These are phyloP conservation scores for Drosophila sulfurigaster DNA, from an alignment of 1,140 invertebrate genomes.

Conservation along the genomic window DNA sequence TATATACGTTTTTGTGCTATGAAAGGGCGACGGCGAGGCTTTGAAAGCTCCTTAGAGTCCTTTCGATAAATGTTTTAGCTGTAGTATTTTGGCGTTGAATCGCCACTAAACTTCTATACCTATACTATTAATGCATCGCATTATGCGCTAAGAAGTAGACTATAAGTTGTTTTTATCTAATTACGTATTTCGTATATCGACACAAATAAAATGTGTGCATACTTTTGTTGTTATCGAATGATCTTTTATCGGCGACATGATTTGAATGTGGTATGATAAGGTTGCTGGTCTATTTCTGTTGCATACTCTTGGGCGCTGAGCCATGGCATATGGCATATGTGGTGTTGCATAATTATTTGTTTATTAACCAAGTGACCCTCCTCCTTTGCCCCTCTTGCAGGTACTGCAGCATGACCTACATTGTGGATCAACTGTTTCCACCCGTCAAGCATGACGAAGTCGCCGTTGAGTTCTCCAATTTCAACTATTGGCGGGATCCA, in stretches of 20 bases:
- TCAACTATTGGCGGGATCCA: conserved; percentile 96
- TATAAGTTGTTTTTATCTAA: conserved; percentile 30
- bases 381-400: conserved; percentile 86
- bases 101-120: neutral
- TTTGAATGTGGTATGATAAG: conserved; percentile 43
- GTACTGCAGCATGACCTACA: conserved; percentile 96
- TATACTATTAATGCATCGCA: neutral
- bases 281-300: conserved; percentile 3
- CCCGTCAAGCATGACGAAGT: conserved; percentile 88
- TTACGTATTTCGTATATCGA: conserved; percentile 4
- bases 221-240: conserved; percentile 42
- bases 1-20: conserved; percentile 20
- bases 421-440: conserved; percentile 98
- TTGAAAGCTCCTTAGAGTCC: conserved; percentile 19
- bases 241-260: conserved; percentile 11
- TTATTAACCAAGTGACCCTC: neutral
- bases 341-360: conserved; percentile 20
- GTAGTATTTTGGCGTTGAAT: conserved; percentile 2
- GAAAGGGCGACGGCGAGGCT: conserved; percentile 3
- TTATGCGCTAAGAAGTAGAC: conserved; percentile 10
- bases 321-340: conserved; percentile 3
- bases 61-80: conserved; percentile 17
- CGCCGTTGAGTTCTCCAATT: conserved; percentile 94
- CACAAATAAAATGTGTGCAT: conserved; percentile 62
- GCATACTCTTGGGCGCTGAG: conserved; percentile 48